These are phyloP conservation scores for Thalassoma bifasciatum DNA, from an alignment of 2,113 vertebrate species.

Conservation along the genomic window DNA sequence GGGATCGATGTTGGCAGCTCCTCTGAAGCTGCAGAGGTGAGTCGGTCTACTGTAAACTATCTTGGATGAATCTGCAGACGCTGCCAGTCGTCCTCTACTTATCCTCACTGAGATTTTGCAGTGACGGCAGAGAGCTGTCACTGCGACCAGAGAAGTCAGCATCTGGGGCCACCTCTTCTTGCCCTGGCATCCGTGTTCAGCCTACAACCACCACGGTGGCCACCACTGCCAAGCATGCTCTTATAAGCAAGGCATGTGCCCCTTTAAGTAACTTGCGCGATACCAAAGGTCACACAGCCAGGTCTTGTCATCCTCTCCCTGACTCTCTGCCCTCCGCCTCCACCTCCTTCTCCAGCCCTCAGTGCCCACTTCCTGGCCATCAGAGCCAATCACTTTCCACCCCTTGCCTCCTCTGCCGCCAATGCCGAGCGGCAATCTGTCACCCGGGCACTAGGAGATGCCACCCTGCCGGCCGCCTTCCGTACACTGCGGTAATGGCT, in stretches of 20 bases:
- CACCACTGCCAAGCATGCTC: slow-evolving; percentile 79
- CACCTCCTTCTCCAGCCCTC: slow-evolving; percentile 72
- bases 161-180: slow-evolving; percentile 67
- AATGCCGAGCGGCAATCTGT: slow-evolving; percentile 98
- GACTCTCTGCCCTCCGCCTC: slow-evolving; percentile 62
- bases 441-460: slow-evolving; percentile 92
- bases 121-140: slow-evolving; percentile 58
- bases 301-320: slow-evolving; percentile 83
- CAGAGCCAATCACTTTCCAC: slow-evolving; percentile 93
- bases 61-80: slow-evolving; percentile 59
- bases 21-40: slow-evolving; percentile 60
- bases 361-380: slow-evolving; percentile 93
- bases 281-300: slow-evolving; percentile 84
- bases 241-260: slow-evolving; percentile 75
- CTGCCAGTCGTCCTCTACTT: slow-evolving; percentile 70
- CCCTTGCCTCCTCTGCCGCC: slow-evolving; percentile 90
- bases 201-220: slow-evolving; percentile 61
- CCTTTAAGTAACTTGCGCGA: slow-evolving; percentile 80
- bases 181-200: slow-evolving; percentile 77
- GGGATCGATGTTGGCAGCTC: slow-evolving; percentile 53
- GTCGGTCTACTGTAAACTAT: slow-evolving; percentile 38
- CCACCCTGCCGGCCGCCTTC: slow-evolving; percentile 96
- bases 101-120: slow-evolving; percentile 61
- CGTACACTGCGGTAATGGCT: slow-evolving; percentile 97
- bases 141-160: slow-evolving; percentile 49